Evolutionary conservation across 1,140 invertebrate species (phyloP).

Genomic region (Heliconius hermathena): DNA sequence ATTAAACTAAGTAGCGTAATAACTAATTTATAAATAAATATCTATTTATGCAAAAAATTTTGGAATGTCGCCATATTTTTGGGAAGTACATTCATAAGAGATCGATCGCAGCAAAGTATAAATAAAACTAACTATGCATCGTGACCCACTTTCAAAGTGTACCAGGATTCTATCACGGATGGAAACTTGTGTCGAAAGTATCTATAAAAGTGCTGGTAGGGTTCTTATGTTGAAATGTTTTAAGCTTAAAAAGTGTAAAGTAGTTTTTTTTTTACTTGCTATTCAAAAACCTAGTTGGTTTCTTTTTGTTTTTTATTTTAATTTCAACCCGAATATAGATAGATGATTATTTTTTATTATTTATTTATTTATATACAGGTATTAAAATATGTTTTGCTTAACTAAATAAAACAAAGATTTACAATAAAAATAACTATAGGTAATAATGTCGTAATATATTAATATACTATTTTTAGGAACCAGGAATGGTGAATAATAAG

Average conservation of each 20-base stretch:
- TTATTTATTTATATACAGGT: too few relatives aligned
- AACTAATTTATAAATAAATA: neutral
- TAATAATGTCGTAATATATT: too few relatives aligned
- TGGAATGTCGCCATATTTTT: constrained; percentile 48
- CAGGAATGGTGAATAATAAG: too few relatives aligned
- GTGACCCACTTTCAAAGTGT: constrained; percentile 57
- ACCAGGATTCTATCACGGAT: constrained; percentile 47
- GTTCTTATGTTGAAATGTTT: constrained; percentile 15
- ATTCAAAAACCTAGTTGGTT: neutral
- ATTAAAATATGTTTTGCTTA: too few relatives aligned
- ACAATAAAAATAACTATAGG: too few relatives aligned
- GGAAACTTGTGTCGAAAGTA: constrained; percentile 32
- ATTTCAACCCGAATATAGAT: neutral
- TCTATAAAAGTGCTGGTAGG: constrained; percentile 26
- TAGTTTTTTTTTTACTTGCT: neutral
- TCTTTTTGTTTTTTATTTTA: neutral
- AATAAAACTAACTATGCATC: constrained; percentile 51
- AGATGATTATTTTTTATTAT: too few relatives aligned
- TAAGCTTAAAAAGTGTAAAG: neutral
- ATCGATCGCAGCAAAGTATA: constrained; percentile 62
- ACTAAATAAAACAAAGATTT: too few relatives aligned
- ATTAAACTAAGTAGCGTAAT: neutral
- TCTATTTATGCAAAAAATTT: neutral
- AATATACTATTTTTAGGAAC: too few relatives aligned
- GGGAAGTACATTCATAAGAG: constrained; percentile 55